Evolutionary conservation across 2,797 vertebrate species (phyloP).

Genomic region (Poecilia velifera): DNA sequence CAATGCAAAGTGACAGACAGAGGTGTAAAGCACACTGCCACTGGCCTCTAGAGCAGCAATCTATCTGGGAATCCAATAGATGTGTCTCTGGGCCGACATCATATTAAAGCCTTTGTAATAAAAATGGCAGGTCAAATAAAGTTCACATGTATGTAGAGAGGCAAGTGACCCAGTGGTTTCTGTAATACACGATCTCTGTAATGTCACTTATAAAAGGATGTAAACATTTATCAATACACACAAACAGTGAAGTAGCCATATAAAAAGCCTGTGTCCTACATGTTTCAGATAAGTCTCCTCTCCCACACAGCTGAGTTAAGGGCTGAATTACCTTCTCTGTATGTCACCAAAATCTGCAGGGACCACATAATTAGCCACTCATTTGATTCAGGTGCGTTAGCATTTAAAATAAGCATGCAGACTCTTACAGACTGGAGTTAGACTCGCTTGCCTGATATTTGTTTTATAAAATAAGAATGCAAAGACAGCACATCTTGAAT

Average conservation of each 20-base stretch:
- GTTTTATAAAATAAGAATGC: background rate
- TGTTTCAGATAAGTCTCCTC: background rate
- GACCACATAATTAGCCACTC: background rate
- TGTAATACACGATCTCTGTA: background rate
- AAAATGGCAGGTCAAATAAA: background rate
- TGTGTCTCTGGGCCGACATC: background rate
- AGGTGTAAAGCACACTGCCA: conserved; percentile 4
- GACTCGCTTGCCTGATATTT: background rate
- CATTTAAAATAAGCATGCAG: background rate
- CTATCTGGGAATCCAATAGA: background rate
- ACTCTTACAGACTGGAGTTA: background rate
- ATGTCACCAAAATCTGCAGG: background rate
- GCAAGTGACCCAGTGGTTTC: background rate
- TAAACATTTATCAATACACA: background rate
- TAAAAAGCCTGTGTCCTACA: background rate
- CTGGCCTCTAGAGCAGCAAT: conserved; percentile 3
- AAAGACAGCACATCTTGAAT: background rate
- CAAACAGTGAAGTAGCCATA: background rate
- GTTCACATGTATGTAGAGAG: background rate
- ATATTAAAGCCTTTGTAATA: conserved; percentile 4
- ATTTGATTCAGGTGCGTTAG: background rate
- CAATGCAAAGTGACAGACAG: background rate
- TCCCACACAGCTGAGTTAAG: background rate
- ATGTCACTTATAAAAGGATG: background rate
- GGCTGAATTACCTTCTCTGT: background rate